Conservation (phyloP, 2,888 invertebrate species). For the Imbricaverruca yamaguchii region DNA sequence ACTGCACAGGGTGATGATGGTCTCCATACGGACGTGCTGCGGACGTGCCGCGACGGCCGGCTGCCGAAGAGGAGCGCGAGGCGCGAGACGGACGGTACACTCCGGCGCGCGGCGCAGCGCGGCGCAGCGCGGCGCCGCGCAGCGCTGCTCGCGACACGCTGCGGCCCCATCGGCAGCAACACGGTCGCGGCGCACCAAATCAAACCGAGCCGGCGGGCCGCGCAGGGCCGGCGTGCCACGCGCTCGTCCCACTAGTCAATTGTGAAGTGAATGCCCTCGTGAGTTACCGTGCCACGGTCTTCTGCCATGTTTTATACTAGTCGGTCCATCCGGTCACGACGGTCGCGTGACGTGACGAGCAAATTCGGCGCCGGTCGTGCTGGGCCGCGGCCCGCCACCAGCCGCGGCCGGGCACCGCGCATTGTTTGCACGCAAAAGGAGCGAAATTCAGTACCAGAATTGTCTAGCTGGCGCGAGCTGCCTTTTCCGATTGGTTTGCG, state of each 20-base stretch:
- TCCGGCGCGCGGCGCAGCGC: not conserved
- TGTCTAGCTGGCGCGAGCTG: not conserved
- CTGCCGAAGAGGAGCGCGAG: not conserved
- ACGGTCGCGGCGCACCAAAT: too few species aligned
- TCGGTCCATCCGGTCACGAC: not conserved
- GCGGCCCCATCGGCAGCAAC: too few species aligned
- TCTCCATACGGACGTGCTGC: slow-evolving; percentile 9
- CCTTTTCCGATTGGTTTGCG: not conserved
- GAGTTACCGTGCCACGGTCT: slow-evolving; percentile 13
- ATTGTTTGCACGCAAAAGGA: not conserved
- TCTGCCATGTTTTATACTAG: slow-evolving; percentile 21
- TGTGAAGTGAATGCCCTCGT: slow-evolving; percentile 10
- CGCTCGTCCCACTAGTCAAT: slow-evolving; percentile 10
- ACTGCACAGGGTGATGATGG: not conserved
- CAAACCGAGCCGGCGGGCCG: too few species aligned
- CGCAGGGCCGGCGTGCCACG: not conserved
- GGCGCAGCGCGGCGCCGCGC: not conserved
- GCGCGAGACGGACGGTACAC: not conserved
- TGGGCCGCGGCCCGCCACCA: not conserved
- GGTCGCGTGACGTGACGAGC: not conserved
- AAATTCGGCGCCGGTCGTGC: not conserved
- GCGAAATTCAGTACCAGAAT: not conserved
- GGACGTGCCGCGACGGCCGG: not conserved
- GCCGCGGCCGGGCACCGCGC: not conserved
- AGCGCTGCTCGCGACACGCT: too few species aligned